Evolutionary conservation across 2,113 vertebrate genomes (phyloP).

Genomic region (Cavia aperea): DNA sequence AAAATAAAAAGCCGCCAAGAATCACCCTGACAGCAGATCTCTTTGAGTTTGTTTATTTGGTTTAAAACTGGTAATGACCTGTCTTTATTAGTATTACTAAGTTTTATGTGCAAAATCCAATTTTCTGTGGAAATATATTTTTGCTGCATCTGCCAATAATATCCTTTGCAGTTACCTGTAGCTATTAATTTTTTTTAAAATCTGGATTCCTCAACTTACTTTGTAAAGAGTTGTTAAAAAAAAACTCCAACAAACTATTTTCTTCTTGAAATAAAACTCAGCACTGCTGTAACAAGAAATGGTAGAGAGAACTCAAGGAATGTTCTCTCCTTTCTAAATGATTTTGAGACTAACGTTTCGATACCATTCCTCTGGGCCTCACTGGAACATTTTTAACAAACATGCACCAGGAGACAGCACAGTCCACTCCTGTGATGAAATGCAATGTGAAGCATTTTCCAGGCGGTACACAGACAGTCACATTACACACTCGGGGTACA

Average conservation of each 20-base stretch:
- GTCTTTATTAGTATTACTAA: constrained; percentile 72
- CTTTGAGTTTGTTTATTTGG: constrained; percentile 60
- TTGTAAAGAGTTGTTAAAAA: background rate
- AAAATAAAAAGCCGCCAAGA: background rate
- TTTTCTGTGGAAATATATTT: constrained; percentile 69
- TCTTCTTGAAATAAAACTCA: background rate
- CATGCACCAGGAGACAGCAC: rapidly evolving
- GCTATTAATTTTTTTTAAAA: constrained; percentile 43
- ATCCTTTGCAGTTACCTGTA: constrained; percentile 50
- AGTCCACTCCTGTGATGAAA: rapidly evolving
- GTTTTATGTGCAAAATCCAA: constrained; percentile 76
- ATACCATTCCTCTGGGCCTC: rapidly evolving
- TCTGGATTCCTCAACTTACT: constrained; percentile 11
- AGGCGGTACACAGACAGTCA: rapidly evolving
- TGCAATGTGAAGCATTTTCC: rapidly evolving
- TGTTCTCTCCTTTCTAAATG: background rate
- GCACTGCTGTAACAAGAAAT: rapidly evolving
- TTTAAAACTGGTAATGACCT: constrained; percentile 66
- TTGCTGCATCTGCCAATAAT: constrained; percentile 64
- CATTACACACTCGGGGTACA: rapidly evolving
- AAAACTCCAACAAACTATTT: background rate
- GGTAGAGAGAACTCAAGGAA: rapidly evolving
- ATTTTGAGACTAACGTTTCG: rapidly evolving
- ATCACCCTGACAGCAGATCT: constrained; percentile 48
- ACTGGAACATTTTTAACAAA: rapidly evolving